Conservation (phyloP, 2,797 vertebrate species). For the Hypotaenidia okinawae region DNA sequence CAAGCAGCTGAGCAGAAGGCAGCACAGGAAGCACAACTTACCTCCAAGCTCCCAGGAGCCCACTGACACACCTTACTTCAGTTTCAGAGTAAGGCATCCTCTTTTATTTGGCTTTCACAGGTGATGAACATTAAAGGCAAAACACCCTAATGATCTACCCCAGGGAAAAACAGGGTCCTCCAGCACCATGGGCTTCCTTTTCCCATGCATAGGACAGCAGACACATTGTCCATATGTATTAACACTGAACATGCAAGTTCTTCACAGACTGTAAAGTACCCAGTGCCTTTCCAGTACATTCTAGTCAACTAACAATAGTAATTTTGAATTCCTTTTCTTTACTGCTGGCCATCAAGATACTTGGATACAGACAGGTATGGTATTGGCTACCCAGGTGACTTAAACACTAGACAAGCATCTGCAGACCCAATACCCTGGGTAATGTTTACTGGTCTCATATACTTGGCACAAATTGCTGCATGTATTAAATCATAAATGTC, state of each 20-base stretch:
- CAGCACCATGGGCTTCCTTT: not conserved
- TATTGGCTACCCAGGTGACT: not conserved
- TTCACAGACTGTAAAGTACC: not conserved
- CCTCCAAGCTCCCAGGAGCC: not conserved
- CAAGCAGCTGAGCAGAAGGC: not conserved
- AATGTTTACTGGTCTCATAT: not conserved
- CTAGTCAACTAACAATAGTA: not conserved
- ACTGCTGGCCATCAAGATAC: not conserved
- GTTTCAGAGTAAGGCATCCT: not conserved
- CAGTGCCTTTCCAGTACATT: not conserved
- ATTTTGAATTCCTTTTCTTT: not conserved
- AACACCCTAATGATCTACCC: not conserved
- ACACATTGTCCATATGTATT: not conserved
- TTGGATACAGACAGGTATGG: not conserved
- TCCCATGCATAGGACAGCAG: not conserved
- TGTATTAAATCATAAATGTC: not conserved
- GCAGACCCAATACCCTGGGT: not conserved
- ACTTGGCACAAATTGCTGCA: not conserved
- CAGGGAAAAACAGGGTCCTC: not conserved
- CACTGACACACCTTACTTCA: not conserved
- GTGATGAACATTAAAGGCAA: not conserved
- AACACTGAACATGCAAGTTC: not conserved
- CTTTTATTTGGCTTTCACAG: not conserved
- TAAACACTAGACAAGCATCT: not conserved
- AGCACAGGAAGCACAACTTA: rapidly evolving